A percentile compares a stretch with the other conserved stretches of the same genome.
These are phyloP conservation scores for Hirudinaria manillensis DNA, from an alignment of 2,888 invertebrate species.

Conservation along the genomic window DNA sequence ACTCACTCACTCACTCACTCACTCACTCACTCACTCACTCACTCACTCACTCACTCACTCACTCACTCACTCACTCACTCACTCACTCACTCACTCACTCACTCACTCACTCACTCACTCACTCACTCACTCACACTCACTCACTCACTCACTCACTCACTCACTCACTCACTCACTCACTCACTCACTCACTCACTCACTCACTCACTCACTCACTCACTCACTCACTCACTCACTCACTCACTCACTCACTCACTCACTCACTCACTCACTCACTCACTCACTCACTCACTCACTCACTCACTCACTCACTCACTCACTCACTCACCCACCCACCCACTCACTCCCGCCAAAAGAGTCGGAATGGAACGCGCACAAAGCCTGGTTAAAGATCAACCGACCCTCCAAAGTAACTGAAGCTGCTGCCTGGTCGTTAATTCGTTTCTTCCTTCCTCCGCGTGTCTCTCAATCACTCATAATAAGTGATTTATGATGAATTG, in stretches of 20 bases:
- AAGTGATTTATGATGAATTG: too few relatives aligned
- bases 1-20: constrained; percentile 27
- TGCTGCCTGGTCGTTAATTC: too few relatives aligned
- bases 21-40: background rate
- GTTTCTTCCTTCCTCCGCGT: too few relatives aligned
- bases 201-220: background rate
- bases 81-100: background rate
- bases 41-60: background rate
- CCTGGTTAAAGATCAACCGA: too few relatives aligned
- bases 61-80: background rate
- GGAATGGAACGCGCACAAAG: too few relatives aligned
- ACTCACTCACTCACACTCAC: background rate
- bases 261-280: background rate
- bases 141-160: background rate
- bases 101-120: background rate
- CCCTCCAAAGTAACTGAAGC: too few relatives aligned
- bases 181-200: background rate
- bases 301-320: background rate
- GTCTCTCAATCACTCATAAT: too few relatives aligned
- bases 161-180: background rate
- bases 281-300: background rate
- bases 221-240: background rate
- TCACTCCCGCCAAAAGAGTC: background rate
- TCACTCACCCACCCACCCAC: too few relatives aligned
- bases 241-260: background rate